phyloP scores from a whole-genome alignment of 2,113 vertebrate genomes.

The Neoarius graeffei region DNA sequence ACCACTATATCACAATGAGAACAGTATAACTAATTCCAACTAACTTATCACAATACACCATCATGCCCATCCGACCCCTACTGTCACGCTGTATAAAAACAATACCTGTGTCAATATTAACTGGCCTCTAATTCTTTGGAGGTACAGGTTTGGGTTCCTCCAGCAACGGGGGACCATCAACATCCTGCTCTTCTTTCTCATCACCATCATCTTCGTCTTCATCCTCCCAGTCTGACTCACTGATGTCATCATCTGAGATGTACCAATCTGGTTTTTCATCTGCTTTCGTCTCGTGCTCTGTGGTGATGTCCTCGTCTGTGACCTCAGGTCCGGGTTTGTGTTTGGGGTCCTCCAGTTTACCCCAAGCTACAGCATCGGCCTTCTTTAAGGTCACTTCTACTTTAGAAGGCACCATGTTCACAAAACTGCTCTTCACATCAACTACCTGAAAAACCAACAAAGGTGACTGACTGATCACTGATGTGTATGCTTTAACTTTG shows the following conservation, averaged over 20 bases:
- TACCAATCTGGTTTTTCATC: conserved; percentile 59
- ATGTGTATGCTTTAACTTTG: neutral
- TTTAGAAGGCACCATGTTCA: conserved; percentile 87
- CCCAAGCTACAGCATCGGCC: conserved; percentile 82
- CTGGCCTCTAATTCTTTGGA: conserved; percentile 26
- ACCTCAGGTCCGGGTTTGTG: conserved; percentile 59
- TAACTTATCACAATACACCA: neutral
- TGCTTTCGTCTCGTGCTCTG: neutral
- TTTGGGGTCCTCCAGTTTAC: conserved; percentile 83
- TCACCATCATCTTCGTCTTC: conserved; percentile 41
- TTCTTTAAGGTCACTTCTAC: conserved; percentile 88
- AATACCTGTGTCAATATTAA: neutral
- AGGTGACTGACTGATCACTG: neutral
- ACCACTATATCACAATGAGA: neutral
- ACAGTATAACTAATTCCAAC: neutral
- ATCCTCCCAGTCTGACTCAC: conserved; percentile 76
- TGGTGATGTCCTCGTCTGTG: neutral
- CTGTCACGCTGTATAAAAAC: neutral
- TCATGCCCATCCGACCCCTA: neutral
- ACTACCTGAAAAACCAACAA: conserved; percentile 74
- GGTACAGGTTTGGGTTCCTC: conserved; percentile 38
- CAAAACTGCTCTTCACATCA: conserved; percentile 75
- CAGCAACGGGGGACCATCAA: conserved; percentile 48
- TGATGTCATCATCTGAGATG: conserved; percentile 79
- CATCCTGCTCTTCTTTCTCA: conserved; percentile 50